Evolutionary conservation across 2,888 invertebrate species (phyloP), one percentile per base, ranked within the genome.

Genomic region (Stenoptilia bipunctidactyla): DNA sequence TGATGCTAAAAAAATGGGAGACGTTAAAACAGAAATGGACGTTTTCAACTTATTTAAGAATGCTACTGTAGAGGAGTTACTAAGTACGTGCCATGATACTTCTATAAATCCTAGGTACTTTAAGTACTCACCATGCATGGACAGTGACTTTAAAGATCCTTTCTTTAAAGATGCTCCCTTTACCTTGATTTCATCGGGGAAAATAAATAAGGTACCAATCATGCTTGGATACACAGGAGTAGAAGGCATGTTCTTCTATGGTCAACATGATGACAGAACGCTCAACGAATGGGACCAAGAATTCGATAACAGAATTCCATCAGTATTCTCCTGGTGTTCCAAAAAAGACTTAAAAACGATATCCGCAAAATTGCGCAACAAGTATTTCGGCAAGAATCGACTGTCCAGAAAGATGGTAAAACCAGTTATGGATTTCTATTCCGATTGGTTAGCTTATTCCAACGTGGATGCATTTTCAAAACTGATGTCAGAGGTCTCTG

Each of bases 161-260:
- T 82, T 82, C 50, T 79, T 82, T 45, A 58, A 55, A 36, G 72
- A 70, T 40, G 63, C 69, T 27, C 80, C 82, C 0, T 75, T 69
- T 48, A 58, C 69, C 40, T 58, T 64, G 12, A 60, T 83, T 15
- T 65, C 57, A 36, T 70, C 74, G 1, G 66, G 72, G 1, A 47
- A 56, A 27, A 79, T 76, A 41, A 64, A 66, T 41, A 68, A 69
- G 52, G 75, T 83, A 9, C 83, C 82, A 5, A 60, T 72, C 1
- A 62, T 83, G 38, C 51, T 69, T 1, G 80, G 82, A 2, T 60
- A 56, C 39, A 60, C 71, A 5, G 57, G 67, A 42, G 49, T 48
- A 1, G 83, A 83, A 52, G 83, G 82, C 0, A 53, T 70, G 30
- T 49, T 80, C 37, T 80, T 82, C 50, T 73, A 73, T 46, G 69